Conservation (phyloP, 2,113 vertebrate genomes). For the Aplodontia rufa region DNA sequence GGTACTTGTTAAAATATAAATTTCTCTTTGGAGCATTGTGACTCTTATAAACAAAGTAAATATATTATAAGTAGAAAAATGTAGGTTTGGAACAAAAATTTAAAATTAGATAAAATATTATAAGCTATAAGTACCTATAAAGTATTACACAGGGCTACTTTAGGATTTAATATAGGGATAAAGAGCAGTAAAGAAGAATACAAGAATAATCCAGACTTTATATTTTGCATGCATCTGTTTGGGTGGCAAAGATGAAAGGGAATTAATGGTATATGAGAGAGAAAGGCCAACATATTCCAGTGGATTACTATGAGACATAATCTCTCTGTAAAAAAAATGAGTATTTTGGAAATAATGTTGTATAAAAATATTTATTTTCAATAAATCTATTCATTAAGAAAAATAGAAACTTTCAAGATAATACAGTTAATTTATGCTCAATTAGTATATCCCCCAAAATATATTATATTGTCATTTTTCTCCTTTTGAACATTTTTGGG, state of each 20-base stretch:
- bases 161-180: background rate
- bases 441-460: background rate
- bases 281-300: background rate
- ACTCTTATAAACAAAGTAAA: background rate
- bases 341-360: background rate
- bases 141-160: background rate
- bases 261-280: background rate
- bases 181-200: background rate
- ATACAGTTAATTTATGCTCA: background rate
- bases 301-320: background rate
- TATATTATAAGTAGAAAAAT: background rate
- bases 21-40: background rate
- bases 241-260: background rate
- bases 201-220: background rate
- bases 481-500: background rate
- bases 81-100: background rate
- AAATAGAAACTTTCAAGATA: background rate
- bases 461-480: background rate
- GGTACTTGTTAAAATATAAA: background rate
- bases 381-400: slow-evolving; percentile 15
- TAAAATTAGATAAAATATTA: background rate
- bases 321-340: background rate
- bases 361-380: slow-evolving; percentile 24
- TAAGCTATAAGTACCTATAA: too few species aligned
- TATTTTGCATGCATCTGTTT: background rate